Conservation (phyloP, 2,113 vertebrate genomes). For the Trematocara nigrifrons region DNA sequence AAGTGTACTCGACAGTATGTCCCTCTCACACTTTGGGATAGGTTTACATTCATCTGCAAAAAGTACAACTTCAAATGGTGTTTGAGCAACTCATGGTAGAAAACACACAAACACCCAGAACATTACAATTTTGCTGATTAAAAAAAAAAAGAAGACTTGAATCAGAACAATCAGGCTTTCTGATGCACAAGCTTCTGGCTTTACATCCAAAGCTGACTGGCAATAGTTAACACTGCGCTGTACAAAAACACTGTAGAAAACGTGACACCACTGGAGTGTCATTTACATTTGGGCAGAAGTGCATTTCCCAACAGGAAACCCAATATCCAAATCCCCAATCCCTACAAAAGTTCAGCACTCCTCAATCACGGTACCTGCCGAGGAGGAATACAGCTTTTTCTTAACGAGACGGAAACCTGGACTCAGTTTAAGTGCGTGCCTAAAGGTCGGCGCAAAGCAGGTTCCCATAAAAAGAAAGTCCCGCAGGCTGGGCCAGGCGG, state of each 20-base stretch:
- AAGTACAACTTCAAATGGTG: conserved; percentile 12
- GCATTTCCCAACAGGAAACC: conserved; percentile 30
- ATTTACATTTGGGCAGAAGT: conserved; percentile 54
- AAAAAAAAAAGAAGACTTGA: not conserved
- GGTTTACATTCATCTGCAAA: conserved; percentile 45
- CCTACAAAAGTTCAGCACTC: conserved; percentile 69
- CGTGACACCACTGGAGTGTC: conserved; percentile 24
- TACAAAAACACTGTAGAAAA: conserved; percentile 59
- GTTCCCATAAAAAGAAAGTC: conserved; percentile 78
- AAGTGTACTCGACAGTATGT: conserved; percentile 29
- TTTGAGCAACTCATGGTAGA: not conserved
- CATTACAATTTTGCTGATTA: not conserved
- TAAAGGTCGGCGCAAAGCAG: conserved; percentile 74
- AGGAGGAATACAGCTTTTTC: conserved; percentile 81
- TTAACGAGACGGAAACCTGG: conserved; percentile 83
- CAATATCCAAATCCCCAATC: not conserved
- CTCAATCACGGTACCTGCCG: conserved; percentile 78
- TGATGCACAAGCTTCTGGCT: not conserved
- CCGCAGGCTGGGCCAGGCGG: conserved; percentile 77
- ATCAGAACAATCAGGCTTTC: not conserved
- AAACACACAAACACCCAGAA: not conserved
- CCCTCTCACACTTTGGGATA: conserved; percentile 21
- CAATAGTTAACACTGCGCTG: not conserved
- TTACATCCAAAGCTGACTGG: not conserved
- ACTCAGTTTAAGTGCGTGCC: conserved; percentile 77